phyloP scores from a whole-genome alignment of 2,113 vertebrate species.

The Nothocercus julius region DNA sequence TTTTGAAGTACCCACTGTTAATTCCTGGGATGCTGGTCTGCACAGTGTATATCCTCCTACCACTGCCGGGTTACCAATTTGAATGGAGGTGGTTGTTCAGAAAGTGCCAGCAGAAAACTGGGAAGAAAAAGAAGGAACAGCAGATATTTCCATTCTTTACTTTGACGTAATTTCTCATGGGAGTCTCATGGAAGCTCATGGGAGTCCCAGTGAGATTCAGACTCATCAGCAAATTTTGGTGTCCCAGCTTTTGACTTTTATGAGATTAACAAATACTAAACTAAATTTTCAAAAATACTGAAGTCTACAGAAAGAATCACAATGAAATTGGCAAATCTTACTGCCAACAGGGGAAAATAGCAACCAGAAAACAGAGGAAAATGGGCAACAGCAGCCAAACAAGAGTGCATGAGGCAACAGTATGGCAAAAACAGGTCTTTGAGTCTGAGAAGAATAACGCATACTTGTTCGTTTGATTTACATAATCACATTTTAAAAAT shows the following conservation, averaged over 20 bases:
- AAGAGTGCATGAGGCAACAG: background rate
- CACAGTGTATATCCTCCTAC: background rate
- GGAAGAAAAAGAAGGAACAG: conserved; percentile 1
- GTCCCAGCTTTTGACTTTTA: background rate
- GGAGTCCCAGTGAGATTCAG: background rate
- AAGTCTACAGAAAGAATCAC: background rate
- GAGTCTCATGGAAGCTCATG: background rate
- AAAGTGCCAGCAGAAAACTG: background rate
- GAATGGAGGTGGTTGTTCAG: background rate
- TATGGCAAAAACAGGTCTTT: background rate
- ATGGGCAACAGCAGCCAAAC: background rate
- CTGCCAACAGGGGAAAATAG: background rate
- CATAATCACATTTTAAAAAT: background rate
- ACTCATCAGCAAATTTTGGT: background rate
- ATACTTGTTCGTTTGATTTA: background rate
- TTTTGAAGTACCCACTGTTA: background rate
- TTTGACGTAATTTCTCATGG: background rate
- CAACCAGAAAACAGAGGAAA: background rate
- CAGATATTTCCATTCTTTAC: background rate
- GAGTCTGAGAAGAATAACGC: background rate
- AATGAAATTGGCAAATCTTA: background rate
- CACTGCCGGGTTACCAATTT: background rate
- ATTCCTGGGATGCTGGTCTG: background rate
- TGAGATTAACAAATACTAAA: background rate
- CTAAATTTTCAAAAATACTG: background rate